Evolutionary conservation across 2,113 vertebrate genomes (phyloP).

Genomic region (Chitala chitala): DNA sequence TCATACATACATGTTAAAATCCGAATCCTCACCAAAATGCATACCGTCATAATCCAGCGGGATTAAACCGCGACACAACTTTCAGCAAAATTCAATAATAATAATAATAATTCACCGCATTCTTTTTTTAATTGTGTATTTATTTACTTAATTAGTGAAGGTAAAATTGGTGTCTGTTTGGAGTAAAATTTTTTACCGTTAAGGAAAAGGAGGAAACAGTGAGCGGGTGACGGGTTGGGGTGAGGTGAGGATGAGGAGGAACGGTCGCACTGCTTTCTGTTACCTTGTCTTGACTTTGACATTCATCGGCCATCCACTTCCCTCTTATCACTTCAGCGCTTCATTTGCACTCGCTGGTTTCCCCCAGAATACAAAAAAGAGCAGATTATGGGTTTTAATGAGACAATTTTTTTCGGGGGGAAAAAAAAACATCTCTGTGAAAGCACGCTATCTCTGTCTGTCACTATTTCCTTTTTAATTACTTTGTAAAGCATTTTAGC

Average conservation of each 20-base stretch:
- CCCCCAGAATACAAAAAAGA: slow-evolving; percentile 30
- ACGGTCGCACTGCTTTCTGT: neutral
- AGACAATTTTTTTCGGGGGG: slow-evolving; percentile 31
- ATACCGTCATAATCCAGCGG: too few relatives aligned
- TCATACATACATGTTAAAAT: too few relatives aligned
- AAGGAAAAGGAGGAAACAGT: too few relatives aligned
- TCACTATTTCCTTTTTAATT: slow-evolving; percentile 47
- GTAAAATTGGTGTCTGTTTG: too few relatives aligned
- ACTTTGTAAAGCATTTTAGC: slow-evolving; percentile 48
- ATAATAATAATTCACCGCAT: too few relatives aligned
- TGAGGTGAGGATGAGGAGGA: neutral
- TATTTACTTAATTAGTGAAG: too few relatives aligned
- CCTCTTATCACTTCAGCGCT: slow-evolving; percentile 32
- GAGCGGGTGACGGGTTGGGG: neutral
- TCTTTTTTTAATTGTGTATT: too few relatives aligned
- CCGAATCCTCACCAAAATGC: too few relatives aligned
- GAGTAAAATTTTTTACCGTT: too few relatives aligned
- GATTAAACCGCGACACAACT: too few relatives aligned
- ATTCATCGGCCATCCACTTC: slow-evolving; percentile 24
- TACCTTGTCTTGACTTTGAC: slow-evolving; percentile 33
- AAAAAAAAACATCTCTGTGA: slow-evolving; percentile 27
- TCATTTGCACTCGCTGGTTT: slow-evolving; percentile 27
- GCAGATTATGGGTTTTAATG: slow-evolving; percentile 45
- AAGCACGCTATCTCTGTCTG: slow-evolving; percentile 40
- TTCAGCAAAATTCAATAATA: too few relatives aligned